Evolutionary conservation across 2,113 vertebrate genomes (phyloP).

Genomic region (Salminus brasiliensis): DNA sequence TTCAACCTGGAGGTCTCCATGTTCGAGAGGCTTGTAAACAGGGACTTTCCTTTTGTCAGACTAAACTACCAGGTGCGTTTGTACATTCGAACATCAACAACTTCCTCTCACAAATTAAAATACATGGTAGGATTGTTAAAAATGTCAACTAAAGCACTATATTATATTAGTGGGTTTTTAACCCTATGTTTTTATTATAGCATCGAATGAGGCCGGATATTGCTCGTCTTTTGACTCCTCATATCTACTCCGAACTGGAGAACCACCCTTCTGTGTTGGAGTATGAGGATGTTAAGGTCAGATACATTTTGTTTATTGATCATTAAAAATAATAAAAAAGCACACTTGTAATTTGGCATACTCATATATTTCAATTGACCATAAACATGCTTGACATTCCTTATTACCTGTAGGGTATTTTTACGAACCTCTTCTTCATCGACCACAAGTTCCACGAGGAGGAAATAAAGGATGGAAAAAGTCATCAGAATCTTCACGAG

Average conservation of each 20-base stretch:
- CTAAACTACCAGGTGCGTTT: slow-evolving; percentile 95
- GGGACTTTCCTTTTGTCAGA: slow-evolving; percentile 84
- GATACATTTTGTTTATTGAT: slow-evolving; percentile 24
- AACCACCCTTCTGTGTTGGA: slow-evolving; percentile 90
- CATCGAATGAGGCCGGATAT: slow-evolving; percentile 97
- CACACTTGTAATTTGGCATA: no score
- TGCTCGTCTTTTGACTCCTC: slow-evolving; percentile 86
- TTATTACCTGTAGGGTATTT: slow-evolving; percentile 78
- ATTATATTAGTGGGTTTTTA: slow-evolving; percentile 20
- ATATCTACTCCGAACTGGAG: slow-evolving; percentile 87
- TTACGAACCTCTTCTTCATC: slow-evolving; percentile 88
- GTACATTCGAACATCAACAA: slow-evolving; percentile 51
- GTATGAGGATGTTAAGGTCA: slow-evolving; percentile 91
- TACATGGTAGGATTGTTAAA: no score
- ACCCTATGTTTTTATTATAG: slow-evolving; percentile 66
- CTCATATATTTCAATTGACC: not conserved
- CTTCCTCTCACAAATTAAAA: not conserved
- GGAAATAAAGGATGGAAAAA: slow-evolving; percentile 86
- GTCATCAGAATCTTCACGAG: slow-evolving; percentile 89
- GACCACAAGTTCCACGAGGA: slow-evolving; percentile 83
- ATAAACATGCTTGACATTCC: not conserved
- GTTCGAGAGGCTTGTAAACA: slow-evolving; percentile 91
- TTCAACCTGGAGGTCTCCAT: slow-evolving; percentile 93
- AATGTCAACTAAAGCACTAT: not conserved
- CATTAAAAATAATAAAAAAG: not conserved